Base-by-base conservation (phyloP, 53 echinoderm and acorn worm species). In the Echinometra lucunter region DNA sequence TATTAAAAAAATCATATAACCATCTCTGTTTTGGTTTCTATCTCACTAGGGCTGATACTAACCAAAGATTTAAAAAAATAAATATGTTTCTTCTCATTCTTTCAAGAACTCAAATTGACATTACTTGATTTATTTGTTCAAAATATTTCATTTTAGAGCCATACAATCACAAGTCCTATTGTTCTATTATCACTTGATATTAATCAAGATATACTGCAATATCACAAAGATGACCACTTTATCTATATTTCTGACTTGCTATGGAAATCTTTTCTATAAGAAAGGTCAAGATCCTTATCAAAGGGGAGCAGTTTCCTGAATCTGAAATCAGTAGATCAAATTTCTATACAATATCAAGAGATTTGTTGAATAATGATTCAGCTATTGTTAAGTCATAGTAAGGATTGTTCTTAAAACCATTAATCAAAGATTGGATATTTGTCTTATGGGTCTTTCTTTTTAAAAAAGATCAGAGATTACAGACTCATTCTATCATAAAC, bases 341-440 rank as follows among this genome's bases (percentile, higher is more conserved):
- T 85, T 85, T 85, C 85, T 49, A 11, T 49, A 1, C 5, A 47
- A 85, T 3, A 85, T 85, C 53, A 85, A 85, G 45, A 49, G 53
- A 85, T 85, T 85, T 49, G 16, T 49, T 18, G 49, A 30, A 85
- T 47, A 27, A 30, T 85, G 85, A 85, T 85, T 85, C 28, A 85
- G 85, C 85, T 85, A 85, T 49, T 17, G 42, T 35, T 44, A 49
- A 85, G 49, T 85, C 28, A 25, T 47, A 47, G 49, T 42, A 44
- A 85, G 49, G 49, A 49, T 49, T 49, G 45, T 49, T 85, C n/a
- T n/a, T 49, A 2, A 45, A 10, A 85, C 28, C 49, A 85, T 8
- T 44, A 81, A 21, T 44, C 44, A 42, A 44, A 13, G 81, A 28
- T 49, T 28, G 30, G 30, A 28, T 49, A 85, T 85, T n/a, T 85